phyloP scores from a whole-genome alignment of 2,113 vertebrate species.

The Bucco capensis region DNA sequence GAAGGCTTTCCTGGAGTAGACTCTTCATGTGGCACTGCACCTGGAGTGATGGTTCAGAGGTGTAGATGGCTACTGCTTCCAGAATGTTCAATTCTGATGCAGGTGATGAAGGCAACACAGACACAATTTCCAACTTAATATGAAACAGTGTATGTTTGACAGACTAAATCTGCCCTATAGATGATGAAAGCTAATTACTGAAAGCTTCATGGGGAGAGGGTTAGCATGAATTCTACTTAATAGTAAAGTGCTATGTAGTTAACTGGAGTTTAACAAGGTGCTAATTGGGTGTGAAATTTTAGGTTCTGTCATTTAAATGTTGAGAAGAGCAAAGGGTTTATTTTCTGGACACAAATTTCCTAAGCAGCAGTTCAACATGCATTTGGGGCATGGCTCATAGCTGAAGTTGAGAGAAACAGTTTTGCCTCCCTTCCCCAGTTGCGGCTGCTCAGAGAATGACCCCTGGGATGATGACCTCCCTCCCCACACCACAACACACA shows the following conservation, averaged over 20 bases:
- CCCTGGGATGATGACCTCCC: not conserved
- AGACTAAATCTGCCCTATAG: not conserved
- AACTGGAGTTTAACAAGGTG: not conserved
- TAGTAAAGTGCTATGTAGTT: not conserved
- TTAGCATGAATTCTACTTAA: constrained; percentile 1
- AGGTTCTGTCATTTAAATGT: not conserved
- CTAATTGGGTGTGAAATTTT: not conserved
- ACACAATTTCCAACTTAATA: not conserved
- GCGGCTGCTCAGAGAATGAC: accelerated
- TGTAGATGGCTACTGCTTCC: not conserved
- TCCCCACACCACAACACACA: not conserved
- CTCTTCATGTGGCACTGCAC: accelerated
- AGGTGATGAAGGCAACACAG: not conserved
- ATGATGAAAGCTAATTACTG: not conserved
- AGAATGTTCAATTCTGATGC: not conserved
- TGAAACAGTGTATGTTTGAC: accelerated
- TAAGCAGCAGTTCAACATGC: not conserved
- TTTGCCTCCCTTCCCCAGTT: not conserved
- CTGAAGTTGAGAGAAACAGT: not conserved
- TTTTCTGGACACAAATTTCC: not conserved
- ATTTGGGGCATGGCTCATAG: not conserved
- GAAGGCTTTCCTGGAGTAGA: not conserved
- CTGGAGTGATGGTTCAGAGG: not conserved
- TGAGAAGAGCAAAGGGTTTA: not conserved
- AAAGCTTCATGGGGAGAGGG: not conserved